These are phyloP conservation scores for Polyommatus icarus DNA, from an alignment of 2,888 invertebrate species.

Conservation along the genomic window DNA sequence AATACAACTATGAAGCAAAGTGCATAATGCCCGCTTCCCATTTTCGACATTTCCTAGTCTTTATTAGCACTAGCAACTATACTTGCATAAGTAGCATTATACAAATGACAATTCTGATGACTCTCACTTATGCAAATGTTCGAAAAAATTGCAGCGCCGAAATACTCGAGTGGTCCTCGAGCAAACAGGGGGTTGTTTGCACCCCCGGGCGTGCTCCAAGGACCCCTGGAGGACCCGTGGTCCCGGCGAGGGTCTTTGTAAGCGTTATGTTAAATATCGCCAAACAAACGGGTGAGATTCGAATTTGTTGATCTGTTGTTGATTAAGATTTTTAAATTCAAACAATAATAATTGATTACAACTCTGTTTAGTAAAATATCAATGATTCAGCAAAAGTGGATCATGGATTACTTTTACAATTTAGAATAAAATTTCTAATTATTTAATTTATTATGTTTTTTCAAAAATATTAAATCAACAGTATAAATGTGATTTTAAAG, in stretches of 20 bases:
- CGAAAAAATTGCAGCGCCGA: constrained; percentile 5
- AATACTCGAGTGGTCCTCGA: neutral
- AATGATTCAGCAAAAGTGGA: no score
- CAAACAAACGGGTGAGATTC: constrained; percentile 5
- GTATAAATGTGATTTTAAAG: no score
- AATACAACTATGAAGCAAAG: neutral
- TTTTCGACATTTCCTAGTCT: neutral
- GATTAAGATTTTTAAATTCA: neutral
- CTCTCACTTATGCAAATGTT: constrained; percentile 20
- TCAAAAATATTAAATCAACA: no score
- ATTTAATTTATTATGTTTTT: no score
- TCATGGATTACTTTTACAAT: no score
- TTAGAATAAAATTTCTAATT: no score
- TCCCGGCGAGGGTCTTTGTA: constrained; percentile 33
- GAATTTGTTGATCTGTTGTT: neutral
- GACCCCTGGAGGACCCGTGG: neutral
- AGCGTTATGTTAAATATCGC: constrained; percentile 34
- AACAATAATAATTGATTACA: no score
- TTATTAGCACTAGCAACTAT: neutral
- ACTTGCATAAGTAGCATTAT: neutral
- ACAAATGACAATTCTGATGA: neutral
- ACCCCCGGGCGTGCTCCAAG: neutral
- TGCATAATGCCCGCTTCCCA: neutral
- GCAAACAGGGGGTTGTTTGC: neutral
- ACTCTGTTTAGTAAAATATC: no score